A percentile compares a stretch with the other conserved stretches of the same genome.
Evolutionary conservation across 2,797 vertebrate species (phyloP).

Genomic region (Lacerta bilineata): DNA sequence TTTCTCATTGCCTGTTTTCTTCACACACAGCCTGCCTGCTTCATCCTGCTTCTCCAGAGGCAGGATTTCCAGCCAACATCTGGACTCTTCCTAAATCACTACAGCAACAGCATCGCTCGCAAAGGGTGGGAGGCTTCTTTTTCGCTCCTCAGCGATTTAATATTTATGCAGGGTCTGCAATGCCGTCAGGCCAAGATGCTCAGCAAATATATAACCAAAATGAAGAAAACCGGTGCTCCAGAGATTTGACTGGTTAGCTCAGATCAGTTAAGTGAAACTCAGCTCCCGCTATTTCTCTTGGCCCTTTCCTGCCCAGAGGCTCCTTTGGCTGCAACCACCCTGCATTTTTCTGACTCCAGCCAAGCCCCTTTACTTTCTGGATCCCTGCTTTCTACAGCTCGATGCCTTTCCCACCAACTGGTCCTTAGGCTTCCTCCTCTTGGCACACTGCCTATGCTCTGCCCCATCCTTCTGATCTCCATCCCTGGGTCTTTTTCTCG

Average conservation of each 20-base stretch:
- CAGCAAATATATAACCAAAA: neutral
- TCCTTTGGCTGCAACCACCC: neutral
- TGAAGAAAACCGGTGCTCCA: neutral
- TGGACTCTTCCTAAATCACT: neutral
- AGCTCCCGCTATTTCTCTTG: neutral
- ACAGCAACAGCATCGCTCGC: neutral
- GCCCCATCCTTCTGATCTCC: neutral
- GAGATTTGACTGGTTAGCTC: neutral
- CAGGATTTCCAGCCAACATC: neutral
- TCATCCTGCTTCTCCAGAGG: constrained; percentile 2
- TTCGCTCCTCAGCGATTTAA: neutral
- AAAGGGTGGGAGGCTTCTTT: neutral
- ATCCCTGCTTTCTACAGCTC: neutral
- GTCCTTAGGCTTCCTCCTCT: neutral
- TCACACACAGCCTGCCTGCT: neutral
- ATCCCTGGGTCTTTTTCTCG: neutral
- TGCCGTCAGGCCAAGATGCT: neutral
- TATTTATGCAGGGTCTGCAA: neutral
- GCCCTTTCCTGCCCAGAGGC: neutral
- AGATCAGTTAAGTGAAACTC: neutral
- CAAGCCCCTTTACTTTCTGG: neutral
- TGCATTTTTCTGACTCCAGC: neutral
- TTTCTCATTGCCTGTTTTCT: constrained; percentile 17
- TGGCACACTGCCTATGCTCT: neutral
- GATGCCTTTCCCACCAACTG: neutral